Evolutionary conservation across 2,888 invertebrate species (phyloP), one percentile per base, ranked within the genome.

Genomic region (Asteroscopus sphinx): DNA sequence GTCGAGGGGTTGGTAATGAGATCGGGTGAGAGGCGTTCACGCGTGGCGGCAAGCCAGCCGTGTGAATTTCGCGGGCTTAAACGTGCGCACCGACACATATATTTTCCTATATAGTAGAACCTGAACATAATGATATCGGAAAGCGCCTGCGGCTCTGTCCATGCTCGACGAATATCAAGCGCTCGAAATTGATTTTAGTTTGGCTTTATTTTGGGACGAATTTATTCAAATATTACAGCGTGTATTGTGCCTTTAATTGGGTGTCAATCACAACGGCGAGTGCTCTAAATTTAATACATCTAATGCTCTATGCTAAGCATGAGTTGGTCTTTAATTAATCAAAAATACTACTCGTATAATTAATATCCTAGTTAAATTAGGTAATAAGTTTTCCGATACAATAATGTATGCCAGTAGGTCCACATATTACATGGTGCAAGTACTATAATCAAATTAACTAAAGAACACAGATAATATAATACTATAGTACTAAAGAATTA

Each of bases 41-140:
- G 93, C 92, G 92, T 90, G 80, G 82, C 78, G 75, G 56, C 85
- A 83, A 89, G 80, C 87, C 83, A 91, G 80, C 89, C 92, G 88
- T 92, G 86, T 80, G 87, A 87, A 88, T 89, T 90, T 89, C 81
- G 85, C 86, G 81, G 79, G 86, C 86, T 77, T 77, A 75, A 78
- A 78, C 74, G 75, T 80, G 80, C 79, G 76, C 78, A 82, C 77
- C 77, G 69, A 69, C 79, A 77, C 58, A 70, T 71, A 73, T 67
- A 69, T 65, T 70, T 44, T 69, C 42, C 26, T 57, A 64, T 63
- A 57, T 41, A 47, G 56, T 57, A 52, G 21, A 57, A 57, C 71
- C 58, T 54, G 47, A 63, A 53, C 58, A 61, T 71, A 75, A 72
- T 75, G 72, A 67, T 75, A 71, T 71, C 63, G 63, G 13, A 56